Base-by-base conservation (phyloP, 2,888 invertebrate species). In the Netelia inedita region DNA sequence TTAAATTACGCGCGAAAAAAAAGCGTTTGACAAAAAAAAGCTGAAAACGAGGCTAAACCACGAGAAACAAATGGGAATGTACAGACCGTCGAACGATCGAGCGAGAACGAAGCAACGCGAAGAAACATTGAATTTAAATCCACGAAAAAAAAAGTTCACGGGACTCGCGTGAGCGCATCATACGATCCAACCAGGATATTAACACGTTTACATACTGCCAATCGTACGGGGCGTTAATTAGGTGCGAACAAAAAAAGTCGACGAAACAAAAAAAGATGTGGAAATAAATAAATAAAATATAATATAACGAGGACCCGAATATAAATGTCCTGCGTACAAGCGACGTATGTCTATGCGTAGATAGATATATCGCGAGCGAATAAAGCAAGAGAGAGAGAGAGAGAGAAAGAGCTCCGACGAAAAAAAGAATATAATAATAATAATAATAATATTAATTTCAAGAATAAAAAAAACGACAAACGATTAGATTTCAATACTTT, bases 121-220 rank as follows among this genome's bases (percentile, higher is more conserved):
- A 5, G 35, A 79, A 83, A 28, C 82, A 79, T 76, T 76, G 66
- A 23, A 66, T 41, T 59, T 65, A 76, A 69, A 75, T 80, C 76
- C 72, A 76, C 66, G 63, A 85, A 50, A n/a, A n/a, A 63, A 61
- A 72, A 71, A 65, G 28, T 57, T 74, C 46, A 55, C 73, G 46
- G 55, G 66, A n/a, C 66, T 72, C 74, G 61, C 55, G 61, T 61
- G 59, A 53, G 65, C 80, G 11, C 79, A 55, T 57, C 55, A 50
- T 81, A 71, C 50, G 72, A 82, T 82, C 78, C 73, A 68, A 82
- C 59, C 65, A 80, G 65, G 59, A 86, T 83, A 83, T 72, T 74
- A 74, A 89, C 69, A 88, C 88, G 72, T 90, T 92, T 89, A 91
- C 88, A 92, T 93, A 93, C 93, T 93, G 93, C 93, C 92, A 93